Percentiles rank a stretch among this genome's conserved stretches.
These are phyloP conservation scores for Myotis myotis DNA, from an alignment of 2,797 vertebrate genomes.

Conservation along the genomic window DNA sequence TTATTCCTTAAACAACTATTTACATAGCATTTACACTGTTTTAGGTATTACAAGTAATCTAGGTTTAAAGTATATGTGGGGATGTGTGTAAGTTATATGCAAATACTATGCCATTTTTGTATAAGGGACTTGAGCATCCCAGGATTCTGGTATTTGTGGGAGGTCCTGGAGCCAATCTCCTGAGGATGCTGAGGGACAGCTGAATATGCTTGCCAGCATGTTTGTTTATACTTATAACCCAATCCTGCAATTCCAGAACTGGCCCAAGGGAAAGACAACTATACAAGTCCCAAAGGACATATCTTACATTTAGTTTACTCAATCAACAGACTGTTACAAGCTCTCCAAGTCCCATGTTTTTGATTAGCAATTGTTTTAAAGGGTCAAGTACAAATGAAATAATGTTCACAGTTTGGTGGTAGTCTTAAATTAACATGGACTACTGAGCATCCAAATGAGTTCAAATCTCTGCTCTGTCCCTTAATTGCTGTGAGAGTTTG, in stretches of 20 bases:
- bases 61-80: background rate
- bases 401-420: background rate
- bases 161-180: background rate
- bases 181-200: background rate
- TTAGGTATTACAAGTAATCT: background rate
- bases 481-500: background rate
- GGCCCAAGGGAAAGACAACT: background rate
- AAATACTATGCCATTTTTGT: background rate
- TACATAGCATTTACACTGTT: background rate
- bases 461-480: background rate
- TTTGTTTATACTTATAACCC: slow-evolving; percentile 6
- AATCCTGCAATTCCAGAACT: slow-evolving; percentile 36
- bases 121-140: background rate
- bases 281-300: background rate
- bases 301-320: background rate
- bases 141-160: background rate
- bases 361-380: slow-evolving; percentile 27
- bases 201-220: background rate
- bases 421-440: background rate
- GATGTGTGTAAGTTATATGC: background rate
- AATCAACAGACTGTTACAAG: background rate
- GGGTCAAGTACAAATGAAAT: slow-evolving; percentile 30
- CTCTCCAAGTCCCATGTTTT: background rate
- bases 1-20: background rate
- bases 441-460: background rate